phyloP scores from a whole-genome alignment of 1,140 invertebrate genomes.

The Drosophila tristis region DNA sequence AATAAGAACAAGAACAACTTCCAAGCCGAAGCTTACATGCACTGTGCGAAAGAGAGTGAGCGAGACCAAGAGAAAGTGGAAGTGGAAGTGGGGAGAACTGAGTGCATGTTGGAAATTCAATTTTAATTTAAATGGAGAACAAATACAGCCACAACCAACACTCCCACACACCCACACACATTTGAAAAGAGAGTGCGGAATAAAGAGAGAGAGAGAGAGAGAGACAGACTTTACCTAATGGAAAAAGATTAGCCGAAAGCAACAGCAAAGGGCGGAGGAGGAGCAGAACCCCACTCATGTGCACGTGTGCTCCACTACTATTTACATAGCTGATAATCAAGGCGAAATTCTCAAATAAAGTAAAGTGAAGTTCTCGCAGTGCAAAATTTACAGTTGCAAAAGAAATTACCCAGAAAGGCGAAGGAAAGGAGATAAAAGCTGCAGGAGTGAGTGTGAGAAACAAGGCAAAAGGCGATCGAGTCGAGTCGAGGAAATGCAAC shows the following conservation, averaged over 20 bases:
- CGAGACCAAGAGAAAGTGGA: slow-evolving; percentile 19
- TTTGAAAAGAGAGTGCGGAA: background rate
- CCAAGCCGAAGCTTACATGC: slow-evolving; percentile 67
- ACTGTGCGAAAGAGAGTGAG: slow-evolving; percentile 54
- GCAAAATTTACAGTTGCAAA: too few relatives aligned
- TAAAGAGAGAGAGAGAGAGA: too few relatives aligned
- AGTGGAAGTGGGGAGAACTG: slow-evolving; percentile 21
- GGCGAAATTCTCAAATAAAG: too few relatives aligned
- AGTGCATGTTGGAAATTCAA: slow-evolving; percentile 47
- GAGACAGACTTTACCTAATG: slow-evolving; percentile 29
- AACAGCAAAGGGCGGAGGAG: slow-evolving; percentile 8
- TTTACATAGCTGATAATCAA: too few relatives aligned
- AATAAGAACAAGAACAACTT: slow-evolving; percentile 43
- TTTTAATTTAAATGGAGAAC: slow-evolving; percentile 53
- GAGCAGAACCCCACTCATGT: too few relatives aligned
- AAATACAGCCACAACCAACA: slow-evolving; percentile 25
- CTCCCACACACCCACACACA: slow-evolving; percentile 21
- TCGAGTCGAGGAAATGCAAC: too few relatives aligned
- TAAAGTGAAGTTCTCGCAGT: too few relatives aligned
- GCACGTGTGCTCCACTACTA: too few relatives aligned
- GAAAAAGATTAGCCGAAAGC: slow-evolving; percentile 56
- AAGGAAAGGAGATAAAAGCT: too few relatives aligned
- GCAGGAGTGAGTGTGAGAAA: too few relatives aligned
- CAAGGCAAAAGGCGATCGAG: too few relatives aligned
- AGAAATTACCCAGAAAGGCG: too few relatives aligned